Base-by-base conservation (phyloP, 2,888 invertebrate genomes). In the Drosophila mulleri region DNA sequence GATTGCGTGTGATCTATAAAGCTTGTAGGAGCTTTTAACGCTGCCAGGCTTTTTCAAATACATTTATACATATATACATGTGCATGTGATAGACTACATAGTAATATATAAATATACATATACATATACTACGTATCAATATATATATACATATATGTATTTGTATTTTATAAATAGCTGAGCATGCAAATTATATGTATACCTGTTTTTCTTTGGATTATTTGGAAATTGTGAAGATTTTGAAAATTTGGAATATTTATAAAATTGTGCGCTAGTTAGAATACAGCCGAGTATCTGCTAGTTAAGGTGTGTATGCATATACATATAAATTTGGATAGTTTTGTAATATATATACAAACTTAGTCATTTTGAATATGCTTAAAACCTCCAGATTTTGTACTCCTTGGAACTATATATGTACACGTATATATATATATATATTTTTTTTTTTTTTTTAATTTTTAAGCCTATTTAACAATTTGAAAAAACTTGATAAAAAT, bases 121-220 rank as follows among this genome's bases (percentile, higher is more conserved):
- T 71, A 44, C 29, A 54, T 41, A 29, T 52, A 37, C 50, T 71
- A 41, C 66, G 12, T 47, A 26, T 26, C 26, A 26, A 42, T 14
- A 58, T 56, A 23, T 56, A 12, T 35, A n/a, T n/a, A 4, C 18
- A 69, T 52, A 29, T 57, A 50, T 69, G 37, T 67, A 16, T 42
- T 52, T 56, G 32, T 48, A 8, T 16, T 37, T 63, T 78, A 80
- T 80, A 80, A 80, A 80, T 78, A 80, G 72, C 53, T 41, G 9
- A 60, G n/a, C 35, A 39, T 14, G 35, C 32, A 29, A 18, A 12
- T 71, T 75, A 50, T 78, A 50, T 67, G 72, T 74, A 70, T 68
- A 68, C 52, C 23, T 67, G 37, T 4, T 54, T 44, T 56, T 50
- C 20, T 54, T 65, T 68, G 65, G 68, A 83, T 68, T 37, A 37